A percentile compares a stretch with the other conserved stretches of the same genome.
Conservation (phyloP, 2,888 invertebrate species). For the Odontocolon sp. region DNA sequence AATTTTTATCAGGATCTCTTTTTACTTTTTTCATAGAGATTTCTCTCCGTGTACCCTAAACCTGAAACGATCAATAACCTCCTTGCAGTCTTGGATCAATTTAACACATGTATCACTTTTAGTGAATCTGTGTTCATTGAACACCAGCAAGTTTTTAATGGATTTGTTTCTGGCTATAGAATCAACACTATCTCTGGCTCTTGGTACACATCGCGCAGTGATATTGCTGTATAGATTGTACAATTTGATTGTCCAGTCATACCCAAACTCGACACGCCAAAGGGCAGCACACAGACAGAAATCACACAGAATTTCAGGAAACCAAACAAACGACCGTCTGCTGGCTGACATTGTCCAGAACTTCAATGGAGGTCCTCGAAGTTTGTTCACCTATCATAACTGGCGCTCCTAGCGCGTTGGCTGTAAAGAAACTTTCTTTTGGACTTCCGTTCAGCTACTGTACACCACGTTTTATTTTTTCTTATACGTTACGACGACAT, state of each 20-base stretch:
- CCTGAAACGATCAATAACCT: too few species aligned
- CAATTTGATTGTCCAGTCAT: not conserved
- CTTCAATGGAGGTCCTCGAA: conserved; percentile 43
- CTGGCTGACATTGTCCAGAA: conserved; percentile 48
- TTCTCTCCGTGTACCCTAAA: too few species aligned
- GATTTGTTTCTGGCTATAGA: too few species aligned
- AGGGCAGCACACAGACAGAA: not conserved
- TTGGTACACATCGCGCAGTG: not conserved
- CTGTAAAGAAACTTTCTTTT: conserved; percentile 42
- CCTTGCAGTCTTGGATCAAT: too few species aligned
- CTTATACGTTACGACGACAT: not conserved
- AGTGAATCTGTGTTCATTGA: too few species aligned
- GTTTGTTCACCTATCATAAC: conserved; percentile 52
- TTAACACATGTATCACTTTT: too few species aligned
- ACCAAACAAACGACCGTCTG: not conserved
- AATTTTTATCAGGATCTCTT: too few species aligned
- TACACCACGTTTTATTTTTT: conserved; percentile 4
- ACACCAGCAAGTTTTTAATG: too few species aligned
- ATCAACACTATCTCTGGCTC: not conserved
- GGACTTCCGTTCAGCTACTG: conserved; percentile 11
- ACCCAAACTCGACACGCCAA: conserved; percentile 5
- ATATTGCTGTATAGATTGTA: not conserved
- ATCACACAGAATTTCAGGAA: conserved; percentile 9
- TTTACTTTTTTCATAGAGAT: too few species aligned
- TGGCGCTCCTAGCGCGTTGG: conserved; percentile 11